Base-by-base conservation (phyloP, 2,113 vertebrate genomes). In the Tyrannus savana region DNA sequence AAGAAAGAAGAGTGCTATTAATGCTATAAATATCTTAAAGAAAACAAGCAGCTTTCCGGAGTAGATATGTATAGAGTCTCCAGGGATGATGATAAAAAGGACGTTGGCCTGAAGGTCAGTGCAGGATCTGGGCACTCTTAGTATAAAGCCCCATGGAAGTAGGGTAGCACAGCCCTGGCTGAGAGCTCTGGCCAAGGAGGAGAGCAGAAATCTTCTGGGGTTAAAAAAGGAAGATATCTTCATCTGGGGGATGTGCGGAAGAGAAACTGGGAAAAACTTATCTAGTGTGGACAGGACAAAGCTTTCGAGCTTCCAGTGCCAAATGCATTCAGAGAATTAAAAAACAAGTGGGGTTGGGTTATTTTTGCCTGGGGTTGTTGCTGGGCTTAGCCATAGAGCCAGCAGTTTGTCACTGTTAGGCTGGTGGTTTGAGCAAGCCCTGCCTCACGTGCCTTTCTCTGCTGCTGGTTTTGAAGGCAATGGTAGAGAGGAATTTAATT, bases 1-100 rank as follows among this genome's bases (percentile, higher is more conserved):
- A 92, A 93, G 93, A 86, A 84, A 93, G 78, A 46, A 53, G 49
- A 89, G 60, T 30, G 68, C 60, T 92, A 84, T 90, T 75, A 74
- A 72, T 86, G 72, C 93, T 95, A 94, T 93, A 96, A 97, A 96
- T 97, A 97, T 52, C 73, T 90, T 47, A 82, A 68, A 73, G 53
- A 88, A 89, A 96, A 87, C 33, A 85, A 71, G 47, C 62, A 78
- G 64, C 79, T 88, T 91, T 77, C 88, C 4, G 2, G 83, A 86
- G 31, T 47, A 55, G 82, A 53, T 59, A 17, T 88, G 60, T 82
- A 94, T 94, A 75, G 35, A 71, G 64, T 58, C 90, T 78, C 41
- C 44, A 62, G 64, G 41, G 87, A 67, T 42, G 77, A 14, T 75
- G 58, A 58, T 33, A 93, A 76, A 74, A 85, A 81, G 92, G 64